Percentiles rank a stretch among this genome's conserved stretches.
Conservation (phyloP, 2,797 vertebrate species). For the Cyclopterus lumpus region DNA sequence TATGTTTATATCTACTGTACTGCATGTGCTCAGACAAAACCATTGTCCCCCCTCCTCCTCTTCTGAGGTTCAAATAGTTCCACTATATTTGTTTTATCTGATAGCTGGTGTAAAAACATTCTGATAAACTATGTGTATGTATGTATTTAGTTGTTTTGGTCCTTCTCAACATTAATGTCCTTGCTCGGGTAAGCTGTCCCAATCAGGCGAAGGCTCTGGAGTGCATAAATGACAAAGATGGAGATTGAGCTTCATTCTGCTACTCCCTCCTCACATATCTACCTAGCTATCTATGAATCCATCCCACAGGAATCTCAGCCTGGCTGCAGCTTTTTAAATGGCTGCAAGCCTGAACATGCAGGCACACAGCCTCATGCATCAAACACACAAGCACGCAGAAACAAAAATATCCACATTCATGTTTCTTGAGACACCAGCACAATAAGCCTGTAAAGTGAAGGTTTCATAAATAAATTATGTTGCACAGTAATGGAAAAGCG, state of each 20-base stretch:
- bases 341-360: not conserved
- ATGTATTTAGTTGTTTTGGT: not conserved
- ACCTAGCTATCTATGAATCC: not conserved
- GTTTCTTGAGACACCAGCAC: not conserved
- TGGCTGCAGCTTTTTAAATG: conserved; percentile 3
- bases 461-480: conserved; percentile 68
- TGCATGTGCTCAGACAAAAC: not conserved
- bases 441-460: conserved; percentile 44
- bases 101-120: not conserved
- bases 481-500: conserved; percentile 56
- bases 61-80: not conserved
- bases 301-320: not conserved
- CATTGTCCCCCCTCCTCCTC: not conserved
- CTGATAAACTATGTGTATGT: not conserved
- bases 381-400: not conserved
- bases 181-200: not conserved
- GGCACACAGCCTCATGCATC: not conserved
- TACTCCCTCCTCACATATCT: not conserved
- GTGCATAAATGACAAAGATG: conserved; percentile 12
- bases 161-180: conserved; percentile 6
- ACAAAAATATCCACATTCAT: conserved; percentile 5
- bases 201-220: not conserved
- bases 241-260: not conserved
- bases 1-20: not conserved
- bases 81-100: not conserved